phyloP scores from a whole-genome alignment of 2,797 vertebrate genomes.

The Glossophaga mutica region DNA sequence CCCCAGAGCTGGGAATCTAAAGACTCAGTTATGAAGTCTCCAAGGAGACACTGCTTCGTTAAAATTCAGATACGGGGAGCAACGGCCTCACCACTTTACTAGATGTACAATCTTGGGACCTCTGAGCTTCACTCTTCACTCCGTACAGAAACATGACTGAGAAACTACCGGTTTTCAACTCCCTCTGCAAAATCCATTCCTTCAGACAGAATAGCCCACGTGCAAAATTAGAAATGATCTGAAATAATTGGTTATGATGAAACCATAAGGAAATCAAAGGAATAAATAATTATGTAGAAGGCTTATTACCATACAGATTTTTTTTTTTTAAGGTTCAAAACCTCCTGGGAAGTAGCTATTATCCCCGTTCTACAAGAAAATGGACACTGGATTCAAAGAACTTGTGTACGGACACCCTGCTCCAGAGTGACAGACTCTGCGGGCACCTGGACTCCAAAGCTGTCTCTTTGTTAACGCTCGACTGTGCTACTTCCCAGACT shows the following conservation, averaged over 20 bases:
- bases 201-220: neutral
- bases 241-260: neutral
- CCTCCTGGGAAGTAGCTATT: neutral
- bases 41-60: neutral
- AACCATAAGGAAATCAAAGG: neutral
- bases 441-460: neutral
- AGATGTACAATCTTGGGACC: neutral
- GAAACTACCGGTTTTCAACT: neutral
- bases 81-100: neutral
- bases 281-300: neutral
- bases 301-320: neutral
- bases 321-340: neutral
- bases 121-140: neutral
- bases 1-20: neutral
- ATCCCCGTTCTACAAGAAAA: neutral
- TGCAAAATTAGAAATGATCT: neutral
- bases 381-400: neutral
- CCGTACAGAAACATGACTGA: neutral
- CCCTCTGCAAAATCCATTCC: neutral
- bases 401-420: neutral
- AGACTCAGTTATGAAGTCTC: conserved; percentile 6
- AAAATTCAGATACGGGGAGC: neutral
- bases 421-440: neutral
- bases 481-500: neutral
- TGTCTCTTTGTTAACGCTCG: neutral